Evolutionary conservation across 2,797 vertebrate species (phyloP).

Genomic region (Pseudochirops corinnae): DNA sequence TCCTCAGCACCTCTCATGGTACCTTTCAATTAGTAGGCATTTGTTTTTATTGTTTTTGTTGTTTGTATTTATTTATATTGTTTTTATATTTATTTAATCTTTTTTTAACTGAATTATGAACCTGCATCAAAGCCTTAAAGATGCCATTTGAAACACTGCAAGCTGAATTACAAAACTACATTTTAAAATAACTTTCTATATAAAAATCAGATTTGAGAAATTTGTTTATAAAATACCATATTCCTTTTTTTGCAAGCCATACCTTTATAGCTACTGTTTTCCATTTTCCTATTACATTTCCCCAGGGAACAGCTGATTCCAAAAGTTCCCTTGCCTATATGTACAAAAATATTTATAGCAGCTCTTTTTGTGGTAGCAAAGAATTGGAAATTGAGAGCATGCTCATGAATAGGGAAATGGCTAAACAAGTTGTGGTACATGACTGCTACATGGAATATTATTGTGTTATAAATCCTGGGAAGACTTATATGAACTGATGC

Average conservation of each 20-base stretch:
- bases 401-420: background rate
- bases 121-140: background rate
- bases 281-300: background rate
- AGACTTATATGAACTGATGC: background rate
- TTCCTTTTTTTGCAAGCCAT: background rate
- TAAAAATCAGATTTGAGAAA: background rate
- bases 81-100: background rate
- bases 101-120: background rate
- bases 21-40: background rate
- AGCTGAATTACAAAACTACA: background rate
- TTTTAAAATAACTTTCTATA: background rate
- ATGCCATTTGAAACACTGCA: background rate
- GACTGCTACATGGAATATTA: background rate
- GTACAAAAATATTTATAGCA: background rate
- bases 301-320: background rate
- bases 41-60: background rate
- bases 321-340: background rate
- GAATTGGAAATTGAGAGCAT: background rate
- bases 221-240: background rate
- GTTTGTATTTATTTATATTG: too few species aligned
- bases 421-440: background rate
- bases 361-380: background rate
- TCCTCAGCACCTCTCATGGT: background rate
- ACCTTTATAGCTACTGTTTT: background rate
- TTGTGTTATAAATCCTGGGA: background rate